A percentile compares a stretch with the other conserved stretches of the same genome.
phyloP scores from a whole-genome alignment of 2,797 vertebrate genomes.

The Rhinella marina region DNA sequence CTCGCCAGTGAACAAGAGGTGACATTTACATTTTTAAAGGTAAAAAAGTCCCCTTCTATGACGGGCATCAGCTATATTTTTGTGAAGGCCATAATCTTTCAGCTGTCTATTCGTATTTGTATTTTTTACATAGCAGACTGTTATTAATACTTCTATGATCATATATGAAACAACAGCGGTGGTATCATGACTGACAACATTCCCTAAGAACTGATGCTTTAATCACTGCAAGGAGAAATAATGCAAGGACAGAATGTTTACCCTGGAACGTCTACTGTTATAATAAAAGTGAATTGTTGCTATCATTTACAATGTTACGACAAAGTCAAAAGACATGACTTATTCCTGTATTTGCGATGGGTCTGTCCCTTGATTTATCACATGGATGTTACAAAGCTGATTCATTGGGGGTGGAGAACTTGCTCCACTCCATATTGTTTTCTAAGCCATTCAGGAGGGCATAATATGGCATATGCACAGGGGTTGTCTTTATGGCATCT shows the following conservation, averaged over 20 bases:
- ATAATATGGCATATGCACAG: too few species aligned
- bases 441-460: too few species aligned
- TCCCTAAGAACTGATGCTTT: neutral
- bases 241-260: neutral
- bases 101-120: constrained; percentile 37
- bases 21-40: constrained; percentile 28
- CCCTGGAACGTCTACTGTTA: neutral
- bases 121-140: neutral
- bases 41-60: neutral
- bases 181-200: neutral
- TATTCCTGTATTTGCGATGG: too few species aligned
- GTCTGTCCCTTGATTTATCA: too few species aligned
- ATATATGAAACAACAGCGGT: constrained; percentile 16
- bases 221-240: neutral
- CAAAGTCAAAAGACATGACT: too few species aligned
- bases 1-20: constrained; percentile 26
- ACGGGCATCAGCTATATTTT: constrained; percentile 3
- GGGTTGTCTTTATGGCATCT: too few species aligned
- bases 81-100: constrained; percentile 16
- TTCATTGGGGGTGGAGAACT: too few species aligned
- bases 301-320: neutral
- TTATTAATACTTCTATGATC: constrained; percentile 32
- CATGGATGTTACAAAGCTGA: too few species aligned
- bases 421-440: too few species aligned
- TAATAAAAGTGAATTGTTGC: neutral